phyloP scores from a whole-genome alignment of 2,888 invertebrate species.

The Acanthococcus lagerstroemiae region DNA sequence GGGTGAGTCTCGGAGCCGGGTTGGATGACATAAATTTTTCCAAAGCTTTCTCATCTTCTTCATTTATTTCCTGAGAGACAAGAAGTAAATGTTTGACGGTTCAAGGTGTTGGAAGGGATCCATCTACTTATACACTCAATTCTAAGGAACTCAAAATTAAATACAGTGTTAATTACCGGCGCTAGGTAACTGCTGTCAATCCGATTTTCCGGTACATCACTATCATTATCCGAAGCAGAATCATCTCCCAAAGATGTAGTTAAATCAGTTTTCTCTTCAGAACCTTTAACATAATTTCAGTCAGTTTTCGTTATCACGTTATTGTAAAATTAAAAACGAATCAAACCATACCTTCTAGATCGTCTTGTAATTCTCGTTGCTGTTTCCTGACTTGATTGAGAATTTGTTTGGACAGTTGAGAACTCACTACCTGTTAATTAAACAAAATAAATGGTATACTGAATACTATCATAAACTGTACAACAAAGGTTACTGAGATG shows the following conservation, averaged over 20 bases:
- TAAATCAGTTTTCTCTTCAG: not conserved
- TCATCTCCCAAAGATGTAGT: constrained; percentile 27
- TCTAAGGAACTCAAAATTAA: not conserved
- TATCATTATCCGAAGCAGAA: constrained; percentile 38
- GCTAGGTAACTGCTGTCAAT: constrained; percentile 16
- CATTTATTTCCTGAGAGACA: constrained; percentile 64
- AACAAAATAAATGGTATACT: not conserved
- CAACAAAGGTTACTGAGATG: not conserved
- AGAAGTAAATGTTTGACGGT: too few species aligned
- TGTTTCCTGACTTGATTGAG: constrained; percentile 72
- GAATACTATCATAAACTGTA: not conserved
- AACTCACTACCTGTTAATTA: constrained; percentile 64
- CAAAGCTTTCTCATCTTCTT: constrained; percentile 80
- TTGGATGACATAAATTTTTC: constrained; percentile 66
- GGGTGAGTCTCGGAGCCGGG: constrained; percentile 54
- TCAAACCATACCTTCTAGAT: constrained; percentile 42
- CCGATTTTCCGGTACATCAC: constrained; percentile 11
- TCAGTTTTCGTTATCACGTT: too few species aligned
- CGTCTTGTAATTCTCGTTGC: constrained; percentile 62
- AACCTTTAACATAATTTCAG: not conserved
- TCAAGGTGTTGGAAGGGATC: too few species aligned
- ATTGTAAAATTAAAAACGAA: not conserved
- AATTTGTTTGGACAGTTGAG: constrained; percentile 72
- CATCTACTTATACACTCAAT: too few species aligned
- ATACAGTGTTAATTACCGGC: too few species aligned